Percentiles rank a stretch among this genome's conserved stretches.
Evolutionary conservation across 1,140 invertebrate species (phyloP).

Genomic region (Papilio glaucus): DNA sequence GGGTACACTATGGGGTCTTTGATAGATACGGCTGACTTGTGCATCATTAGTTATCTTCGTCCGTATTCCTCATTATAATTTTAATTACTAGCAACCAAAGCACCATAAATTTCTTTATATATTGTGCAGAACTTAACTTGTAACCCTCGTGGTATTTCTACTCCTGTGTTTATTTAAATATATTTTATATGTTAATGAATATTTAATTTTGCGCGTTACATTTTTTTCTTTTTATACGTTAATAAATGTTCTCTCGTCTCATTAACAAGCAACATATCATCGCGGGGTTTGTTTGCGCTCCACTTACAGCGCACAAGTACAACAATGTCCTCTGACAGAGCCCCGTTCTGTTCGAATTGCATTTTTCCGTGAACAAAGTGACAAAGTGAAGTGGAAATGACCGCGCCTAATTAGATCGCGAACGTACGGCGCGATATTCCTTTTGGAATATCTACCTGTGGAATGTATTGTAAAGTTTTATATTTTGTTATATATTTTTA

Average conservation of each 20-base stretch:
- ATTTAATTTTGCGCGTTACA: neutral
- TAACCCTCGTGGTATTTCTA: too few species aligned
- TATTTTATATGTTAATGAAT: constrained; percentile 16
- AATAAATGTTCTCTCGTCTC: constrained; percentile 25
- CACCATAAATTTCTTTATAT: too few species aligned
- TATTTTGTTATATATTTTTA: too few species aligned
- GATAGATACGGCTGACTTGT: too few species aligned
- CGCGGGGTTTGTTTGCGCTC: constrained; percentile 20
- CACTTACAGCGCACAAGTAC: constrained; percentile 4
- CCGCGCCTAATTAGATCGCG: constrained; percentile 66
- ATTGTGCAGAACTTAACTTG: too few species aligned
- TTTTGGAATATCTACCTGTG: constrained; percentile 19
- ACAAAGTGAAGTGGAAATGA: constrained; percentile 71
- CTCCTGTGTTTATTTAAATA: neutral
- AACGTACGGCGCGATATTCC: constrained; percentile 47
- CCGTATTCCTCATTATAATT: too few species aligned
- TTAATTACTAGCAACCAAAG: too few species aligned
- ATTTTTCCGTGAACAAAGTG: constrained; percentile 69
- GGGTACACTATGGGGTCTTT: too few species aligned
- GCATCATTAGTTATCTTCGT: too few species aligned
- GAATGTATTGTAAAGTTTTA: neutral
- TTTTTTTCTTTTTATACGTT: constrained; percentile 7
- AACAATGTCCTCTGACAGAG: constrained; percentile 55
- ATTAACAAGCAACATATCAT: constrained; percentile 31
- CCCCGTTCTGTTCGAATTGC: constrained; percentile 63